Base-by-base conservation (phyloP, 2,888 invertebrate genomes). In the Troglohyphantes excavatus region DNA sequence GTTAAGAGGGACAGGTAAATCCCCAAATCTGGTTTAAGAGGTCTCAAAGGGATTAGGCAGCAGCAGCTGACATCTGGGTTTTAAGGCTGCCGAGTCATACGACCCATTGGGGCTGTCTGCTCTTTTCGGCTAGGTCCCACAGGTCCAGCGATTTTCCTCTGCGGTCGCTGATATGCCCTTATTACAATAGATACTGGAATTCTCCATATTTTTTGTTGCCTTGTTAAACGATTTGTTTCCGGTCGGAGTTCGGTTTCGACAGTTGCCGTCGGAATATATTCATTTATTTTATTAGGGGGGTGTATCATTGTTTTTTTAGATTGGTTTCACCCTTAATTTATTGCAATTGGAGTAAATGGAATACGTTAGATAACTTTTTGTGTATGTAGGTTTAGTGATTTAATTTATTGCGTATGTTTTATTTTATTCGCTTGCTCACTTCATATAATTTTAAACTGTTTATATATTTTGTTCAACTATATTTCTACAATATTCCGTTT, bases 21-120 rank as follows among this genome's bases (percentile, higher is more conserved):
- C 90, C 90, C 79, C 90, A 86, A 90, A 90, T 87, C 90, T 90
- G 90, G 82, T 90, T 90, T 90, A 90, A 90, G 90, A 90, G 90
- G 90, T 90, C 90, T 90, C 90, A 65, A 83, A 79, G 90, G 90
- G 78, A 87, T 87, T 86, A 90, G 68, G 75, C 70, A 67, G 67
- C 82, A 82, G 59, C 81, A 75, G 23, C 82, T 75, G 75, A 81
- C 81, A 75, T 82, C 88, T 88, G 82, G 87, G 88, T 88, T 88
- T 82, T 88, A 88, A 88, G 87, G 81, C 81, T 67, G 81, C 87
- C 81, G 82, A 67, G 82, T 75, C 81, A 88, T 73, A 81, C 82
- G 65, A 75, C 75, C 81, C 81, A 68, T n/a, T n/a, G n/a, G n/a
- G n/a, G n/a, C n/a, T n/a, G n/a, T n/a, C 46, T 79, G 79, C 87